These are phyloP conservation scores for Listronotus bonariensis DNA, from an alignment of 1,140 invertebrate species.

Conservation along the genomic window DNA sequence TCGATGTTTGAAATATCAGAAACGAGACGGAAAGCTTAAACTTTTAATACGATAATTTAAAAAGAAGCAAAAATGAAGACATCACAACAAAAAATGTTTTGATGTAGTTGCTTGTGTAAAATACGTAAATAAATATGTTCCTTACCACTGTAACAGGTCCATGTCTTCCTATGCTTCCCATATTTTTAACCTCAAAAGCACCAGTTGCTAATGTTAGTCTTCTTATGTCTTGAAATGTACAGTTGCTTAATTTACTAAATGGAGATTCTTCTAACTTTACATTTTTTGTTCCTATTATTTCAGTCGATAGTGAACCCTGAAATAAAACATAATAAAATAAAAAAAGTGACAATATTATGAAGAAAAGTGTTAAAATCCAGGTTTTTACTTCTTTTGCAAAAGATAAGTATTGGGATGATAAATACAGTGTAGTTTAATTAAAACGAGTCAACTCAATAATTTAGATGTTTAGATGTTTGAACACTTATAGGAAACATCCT, in stretches of 20 bases:
- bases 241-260: constrained; percentile 67
- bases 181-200: constrained; percentile 66
- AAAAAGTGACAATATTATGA: neutral
- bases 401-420: no score
- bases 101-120: no score
- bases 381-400: neutral
- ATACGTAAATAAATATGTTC: no score
- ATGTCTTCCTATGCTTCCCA: constrained; percentile 58
- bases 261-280: constrained; percentile 64
- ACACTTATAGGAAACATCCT: no score
- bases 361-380: neutral
- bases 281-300: constrained; percentile 37
- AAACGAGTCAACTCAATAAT: no score
- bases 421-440: no score
- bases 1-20: no score
- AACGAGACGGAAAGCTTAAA: no score
- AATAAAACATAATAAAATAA: constrained; percentile 12
- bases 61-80: no score
- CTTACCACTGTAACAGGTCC: constrained; percentile 64
- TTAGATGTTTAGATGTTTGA: no score
- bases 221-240: constrained; percentile 62
- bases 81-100: no score
- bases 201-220: constrained; percentile 61
- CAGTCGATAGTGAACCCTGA: constrained; percentile 37
- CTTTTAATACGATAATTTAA: no score